phyloP scores from a whole-genome alignment of 2,888 invertebrate species.

The Fragum whitleyi region DNA sequence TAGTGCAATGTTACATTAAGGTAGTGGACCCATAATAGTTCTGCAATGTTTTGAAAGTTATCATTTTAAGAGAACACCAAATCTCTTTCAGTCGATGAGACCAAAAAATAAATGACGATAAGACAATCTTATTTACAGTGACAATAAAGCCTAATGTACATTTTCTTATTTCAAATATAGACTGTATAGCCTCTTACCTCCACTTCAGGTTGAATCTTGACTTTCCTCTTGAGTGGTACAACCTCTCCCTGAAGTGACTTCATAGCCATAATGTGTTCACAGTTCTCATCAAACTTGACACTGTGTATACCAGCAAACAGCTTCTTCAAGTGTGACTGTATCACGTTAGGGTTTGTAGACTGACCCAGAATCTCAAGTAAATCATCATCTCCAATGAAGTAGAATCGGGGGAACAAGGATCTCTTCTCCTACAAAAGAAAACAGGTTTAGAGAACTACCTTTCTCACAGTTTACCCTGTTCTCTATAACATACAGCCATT shows the following conservation, averaged over 20 bases:
- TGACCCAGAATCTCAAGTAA: constrained; percentile 97
- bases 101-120: no score
- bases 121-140: no score
- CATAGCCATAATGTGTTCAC: constrained; percentile 89
- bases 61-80: no score
- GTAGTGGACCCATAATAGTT: no score
- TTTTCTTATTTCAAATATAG: no score
- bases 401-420: constrained; percentile 96
- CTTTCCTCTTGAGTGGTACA: constrained; percentile 89
- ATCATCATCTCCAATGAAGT: constrained; percentile 99
- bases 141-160: no score
- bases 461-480: no score
- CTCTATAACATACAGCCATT: no score
- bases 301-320: constrained; percentile 90
- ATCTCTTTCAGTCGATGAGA: no score
- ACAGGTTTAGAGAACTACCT: neutral
- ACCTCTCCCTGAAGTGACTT: constrained; percentile 91
- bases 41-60: no score
- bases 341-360: constrained; percentile 94
- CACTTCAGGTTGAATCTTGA: constrained; percentile 91
- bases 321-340: constrained; percentile 98
- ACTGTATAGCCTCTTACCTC: constrained; percentile 88
- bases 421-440: constrained; percentile 92
- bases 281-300: constrained; percentile 89
- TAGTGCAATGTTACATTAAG: no score